These are phyloP conservation scores for Machaerirhynchus nigripectus DNA, from an alignment of 2,113 vertebrate species.

Conservation along the genomic window DNA sequence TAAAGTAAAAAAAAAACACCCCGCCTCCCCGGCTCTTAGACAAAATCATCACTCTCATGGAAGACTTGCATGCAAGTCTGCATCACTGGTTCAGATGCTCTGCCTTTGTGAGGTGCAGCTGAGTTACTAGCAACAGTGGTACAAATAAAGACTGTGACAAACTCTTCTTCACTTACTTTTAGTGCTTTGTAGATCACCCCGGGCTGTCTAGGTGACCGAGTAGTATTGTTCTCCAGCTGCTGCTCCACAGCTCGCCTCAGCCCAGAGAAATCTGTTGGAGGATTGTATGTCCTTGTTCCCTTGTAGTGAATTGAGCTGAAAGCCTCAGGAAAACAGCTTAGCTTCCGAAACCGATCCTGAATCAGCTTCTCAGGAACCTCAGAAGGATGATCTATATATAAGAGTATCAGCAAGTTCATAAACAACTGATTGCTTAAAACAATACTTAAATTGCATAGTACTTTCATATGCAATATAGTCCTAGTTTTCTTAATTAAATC, in stretches of 20 bases:
- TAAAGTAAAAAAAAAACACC: not conserved
- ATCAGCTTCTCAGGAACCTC: conserved; percentile 93
- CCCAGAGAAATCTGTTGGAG: conserved; percentile 95
- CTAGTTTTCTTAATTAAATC: not conserved
- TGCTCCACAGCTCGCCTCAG: conserved; percentile 89
- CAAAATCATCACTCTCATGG: not conserved
- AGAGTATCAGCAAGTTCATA: not conserved
- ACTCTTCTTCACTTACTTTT: conserved; percentile 76
- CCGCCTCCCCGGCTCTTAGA: not conserved
- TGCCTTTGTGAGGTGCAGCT: not conserved
- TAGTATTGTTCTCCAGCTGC: conserved; percentile 94
- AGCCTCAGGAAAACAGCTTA: conserved; percentile 94
- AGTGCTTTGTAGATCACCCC: conserved; percentile 94
- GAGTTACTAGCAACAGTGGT: not conserved
- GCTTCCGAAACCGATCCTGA: conserved; percentile 94
- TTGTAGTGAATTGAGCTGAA: conserved; percentile 98
- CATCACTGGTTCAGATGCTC: not conserved
- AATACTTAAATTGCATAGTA: not conserved
- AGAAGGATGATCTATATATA: conserved; percentile 80
- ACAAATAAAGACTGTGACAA: not conserved
- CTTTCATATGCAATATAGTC: not conserved
- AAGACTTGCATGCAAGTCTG: not conserved
- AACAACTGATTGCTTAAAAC: not conserved
- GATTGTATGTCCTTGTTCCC: conserved; percentile 95
- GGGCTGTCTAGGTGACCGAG: conserved; percentile 91